A percentile compares a stretch with the other conserved stretches of the same genome.
Conservation (phyloP, 2,113 vertebrate genomes). For the Anolis sagrei region DNA sequence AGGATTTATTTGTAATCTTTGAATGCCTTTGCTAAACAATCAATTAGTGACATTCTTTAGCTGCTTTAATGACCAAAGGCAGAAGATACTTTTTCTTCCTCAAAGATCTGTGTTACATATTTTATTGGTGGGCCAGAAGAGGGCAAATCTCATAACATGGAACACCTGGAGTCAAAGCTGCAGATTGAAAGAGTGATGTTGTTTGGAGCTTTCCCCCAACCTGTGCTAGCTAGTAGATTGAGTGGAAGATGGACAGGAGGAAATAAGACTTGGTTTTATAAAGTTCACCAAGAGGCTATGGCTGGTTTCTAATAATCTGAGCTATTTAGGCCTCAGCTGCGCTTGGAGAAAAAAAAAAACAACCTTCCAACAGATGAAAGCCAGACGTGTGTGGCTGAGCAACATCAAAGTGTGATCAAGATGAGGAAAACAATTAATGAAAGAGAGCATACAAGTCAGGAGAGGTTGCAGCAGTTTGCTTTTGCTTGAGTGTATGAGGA, state of each 20-base stretch:
- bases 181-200: fast-evolving
- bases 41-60: conserved; percentile 47
- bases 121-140: conserved; percentile 20
- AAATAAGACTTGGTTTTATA: not conserved
- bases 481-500: too few relatives aligned
- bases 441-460: too few relatives aligned
- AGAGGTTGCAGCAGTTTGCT: too few relatives aligned
- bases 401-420: too few relatives aligned
- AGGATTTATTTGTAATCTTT: conserved; percentile 41
- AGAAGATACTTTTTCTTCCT: conserved; percentile 15
- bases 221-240: not conserved
- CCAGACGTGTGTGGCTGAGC: too few relatives aligned
- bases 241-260: not conserved
- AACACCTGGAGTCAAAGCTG: not conserved
- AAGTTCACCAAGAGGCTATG: not conserved
- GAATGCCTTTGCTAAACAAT: conserved; percentile 23
- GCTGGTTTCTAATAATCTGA: not conserved
- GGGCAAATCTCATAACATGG: not conserved
- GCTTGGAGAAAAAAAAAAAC: not conserved
- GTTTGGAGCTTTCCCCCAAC: not conserved
- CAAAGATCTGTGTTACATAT: conserved; percentile 15
- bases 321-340: not conserved
- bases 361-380: not conserved
- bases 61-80: conserved; percentile 40
- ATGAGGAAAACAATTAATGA: too few relatives aligned